Conservation (phyloP, 1,140 invertebrate species). For the Brachionus paranguensis region DNA sequence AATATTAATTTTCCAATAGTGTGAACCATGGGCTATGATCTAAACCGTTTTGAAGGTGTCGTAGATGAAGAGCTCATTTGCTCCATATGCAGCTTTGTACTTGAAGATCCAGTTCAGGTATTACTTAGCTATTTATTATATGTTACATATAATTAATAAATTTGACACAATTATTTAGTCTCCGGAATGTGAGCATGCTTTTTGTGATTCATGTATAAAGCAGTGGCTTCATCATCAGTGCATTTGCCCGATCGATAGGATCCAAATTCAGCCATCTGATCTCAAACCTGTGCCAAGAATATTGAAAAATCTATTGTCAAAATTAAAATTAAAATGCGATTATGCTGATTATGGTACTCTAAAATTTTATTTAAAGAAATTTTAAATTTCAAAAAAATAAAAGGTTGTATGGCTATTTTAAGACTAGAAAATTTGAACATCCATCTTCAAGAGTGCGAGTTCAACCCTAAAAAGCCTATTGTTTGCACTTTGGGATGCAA, state of each 20-base stretch:
- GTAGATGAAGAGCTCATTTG: slow-evolving; percentile 28
- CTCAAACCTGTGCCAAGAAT: slow-evolving; percentile 30
- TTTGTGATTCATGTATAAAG: slow-evolving; percentile 15
- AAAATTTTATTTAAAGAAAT: neutral
- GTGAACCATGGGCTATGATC: slow-evolving; percentile 12
- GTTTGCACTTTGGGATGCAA: slow-evolving; percentile 86
- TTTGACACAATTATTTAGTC: neutral
- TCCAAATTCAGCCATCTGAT: slow-evolving; percentile 1
- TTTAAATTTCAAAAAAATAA: neutral
- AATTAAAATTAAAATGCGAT: neutral
- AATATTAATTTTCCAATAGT: neutral
- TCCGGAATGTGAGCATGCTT: slow-evolving; percentile 29
- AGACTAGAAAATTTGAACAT: slow-evolving; percentile 75
- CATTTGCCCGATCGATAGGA: slow-evolving; percentile 18
- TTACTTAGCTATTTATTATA: neutral
- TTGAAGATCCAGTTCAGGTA: slow-evolving; percentile 23
- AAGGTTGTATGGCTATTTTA: slow-evolving; percentile 72
- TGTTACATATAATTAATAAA: neutral
- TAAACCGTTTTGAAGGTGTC: neutral
- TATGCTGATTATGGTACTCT: neutral
- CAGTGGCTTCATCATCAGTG: slow-evolving; percentile 10
- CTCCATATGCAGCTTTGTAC: slow-evolving; percentile 15
- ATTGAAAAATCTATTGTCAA: slow-evolving; percentile 12
- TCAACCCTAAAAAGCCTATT: slow-evolving; percentile 85
- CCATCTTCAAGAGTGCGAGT: slow-evolving; percentile 84